Evolutionary conservation across 2,113 vertebrate genomes (phyloP), one percentile per base, ranked within the genome.

Genomic region (Romanogobio albipinnatus): DNA sequence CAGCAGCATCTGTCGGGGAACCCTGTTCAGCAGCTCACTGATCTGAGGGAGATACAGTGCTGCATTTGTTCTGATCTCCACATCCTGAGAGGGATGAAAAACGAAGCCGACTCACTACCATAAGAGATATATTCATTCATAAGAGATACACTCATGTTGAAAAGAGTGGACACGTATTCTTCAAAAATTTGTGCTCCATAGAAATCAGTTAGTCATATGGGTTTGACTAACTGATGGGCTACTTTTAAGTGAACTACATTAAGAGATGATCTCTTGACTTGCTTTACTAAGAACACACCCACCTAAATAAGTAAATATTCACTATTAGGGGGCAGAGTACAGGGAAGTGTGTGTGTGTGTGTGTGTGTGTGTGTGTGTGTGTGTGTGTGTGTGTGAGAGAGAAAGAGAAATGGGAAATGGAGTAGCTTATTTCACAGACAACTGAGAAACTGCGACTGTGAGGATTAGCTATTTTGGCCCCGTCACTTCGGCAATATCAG

Each of bases 1-100:
- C 82, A 99, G 94, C 87, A 99, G 93, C 97, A 99, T 98, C 94
- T 99, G 96, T 5, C 97, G 96, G 0, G 98, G 98, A 7, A 99
- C 94, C 0, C 92, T 92, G 93, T 95, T 97, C 90, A 99, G 93
- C 76, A 99, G 96, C 64, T 95, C 94, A n/a, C 95, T 99, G 93
- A 99, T 99, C 92, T 99, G 95, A 39, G 98, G 97, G 53, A 99
- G 94, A 92, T 99, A 99, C 73, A 90, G 88, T 8, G 96, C 95
- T 0, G 96, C 97, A 0, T 98, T 97, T 89, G 91, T 94, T 70
- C 95, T 96, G 76, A 99, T 97, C 93, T 98, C 97, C 26, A 92
- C 86, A 0, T 97, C 96, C 98, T 99, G 90, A 15, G 29, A 6
- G 62, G 61, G 15, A 39, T 39, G 39, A 39, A 10, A 81, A 19